Conservation (phyloP, 2,888 invertebrate species). For the Sepiola atlantica region DNA sequence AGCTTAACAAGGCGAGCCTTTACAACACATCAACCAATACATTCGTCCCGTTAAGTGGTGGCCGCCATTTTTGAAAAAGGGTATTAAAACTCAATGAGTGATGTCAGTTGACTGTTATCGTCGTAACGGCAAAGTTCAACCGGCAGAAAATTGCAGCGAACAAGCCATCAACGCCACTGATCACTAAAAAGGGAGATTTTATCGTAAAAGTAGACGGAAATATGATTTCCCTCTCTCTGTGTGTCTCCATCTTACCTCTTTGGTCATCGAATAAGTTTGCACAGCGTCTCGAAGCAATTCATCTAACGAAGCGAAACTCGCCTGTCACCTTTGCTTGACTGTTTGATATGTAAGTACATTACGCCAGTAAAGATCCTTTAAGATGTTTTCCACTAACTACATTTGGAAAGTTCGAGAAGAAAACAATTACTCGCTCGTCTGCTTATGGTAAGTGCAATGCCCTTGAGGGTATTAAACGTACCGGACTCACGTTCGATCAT, state of each 20-base stretch:
- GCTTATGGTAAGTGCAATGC: neutral
- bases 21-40: slow-evolving; percentile 10
- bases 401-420: neutral
- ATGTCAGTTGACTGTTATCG: slow-evolving; percentile 1
- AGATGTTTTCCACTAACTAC: slow-evolving; percentile 1
- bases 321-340: neutral
- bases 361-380: slow-evolving; percentile 10
- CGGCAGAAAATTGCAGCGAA: slow-evolving; percentile 10
- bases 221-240: neutral
- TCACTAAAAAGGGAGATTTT: slow-evolving; percentile 12
- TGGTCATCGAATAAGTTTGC: neutral
- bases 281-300: neutral
- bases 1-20: slow-evolving; percentile 21
- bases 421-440: slow-evolving; percentile 9
- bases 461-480: neutral
- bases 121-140: slow-evolving; percentile 1
- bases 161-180: slow-evolving; percentile 21
- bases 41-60: neutral
- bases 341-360: slow-evolving; percentile 20
- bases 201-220: neutral
- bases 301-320: slow-evolving; percentile 20
- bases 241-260: neutral
- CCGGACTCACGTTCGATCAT: neutral
- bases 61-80: slow-evolving; percentile 32
- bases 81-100: slow-evolving; percentile 32